phyloP scores from a whole-genome alignment of 2,797 vertebrate species.

The Silurus lanzhouensis region DNA sequence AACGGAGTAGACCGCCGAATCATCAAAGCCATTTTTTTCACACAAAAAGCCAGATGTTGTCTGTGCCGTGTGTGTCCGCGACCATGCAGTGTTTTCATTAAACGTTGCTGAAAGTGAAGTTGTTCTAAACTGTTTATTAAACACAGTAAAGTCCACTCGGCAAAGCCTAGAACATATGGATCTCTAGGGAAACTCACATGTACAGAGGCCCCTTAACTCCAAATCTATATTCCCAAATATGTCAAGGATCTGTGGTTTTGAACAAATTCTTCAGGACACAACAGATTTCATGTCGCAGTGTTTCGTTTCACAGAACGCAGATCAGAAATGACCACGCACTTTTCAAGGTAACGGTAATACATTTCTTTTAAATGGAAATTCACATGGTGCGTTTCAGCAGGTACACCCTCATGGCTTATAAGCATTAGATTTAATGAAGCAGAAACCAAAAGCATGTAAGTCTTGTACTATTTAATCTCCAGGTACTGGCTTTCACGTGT shows the following conservation, averaged over 20 bases:
- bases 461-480: constrained; percentile 12
- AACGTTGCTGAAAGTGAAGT: constrained; percentile 57
- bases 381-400: constrained; percentile 39
- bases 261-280: not conserved
- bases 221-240: constrained; percentile 18
- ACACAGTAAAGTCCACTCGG: constrained; percentile 55
- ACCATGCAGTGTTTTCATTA: constrained; percentile 60
- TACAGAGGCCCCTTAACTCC: not conserved
- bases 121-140: constrained; percentile 65
- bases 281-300: not conserved
- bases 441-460: constrained; percentile 21
- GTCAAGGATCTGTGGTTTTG: not conserved
- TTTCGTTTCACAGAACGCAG: not conserved
- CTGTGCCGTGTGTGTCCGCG: constrained; percentile 54
- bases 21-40: constrained; percentile 52
- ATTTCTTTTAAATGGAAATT: constrained; percentile 40
- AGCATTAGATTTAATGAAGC: constrained; percentile 39
- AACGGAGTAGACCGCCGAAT: constrained; percentile 52
- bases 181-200: constrained; percentile 27
- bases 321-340: not conserved
- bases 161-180: constrained; percentile 45
- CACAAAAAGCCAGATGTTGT: constrained; percentile 62
- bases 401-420: constrained; percentile 12
- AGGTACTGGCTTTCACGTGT: constrained; percentile 22
- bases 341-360: constrained; percentile 13